phyloP scores from a whole-genome alignment of 1,140 invertebrate species.

The Saccostrea cuccullata region DNA sequence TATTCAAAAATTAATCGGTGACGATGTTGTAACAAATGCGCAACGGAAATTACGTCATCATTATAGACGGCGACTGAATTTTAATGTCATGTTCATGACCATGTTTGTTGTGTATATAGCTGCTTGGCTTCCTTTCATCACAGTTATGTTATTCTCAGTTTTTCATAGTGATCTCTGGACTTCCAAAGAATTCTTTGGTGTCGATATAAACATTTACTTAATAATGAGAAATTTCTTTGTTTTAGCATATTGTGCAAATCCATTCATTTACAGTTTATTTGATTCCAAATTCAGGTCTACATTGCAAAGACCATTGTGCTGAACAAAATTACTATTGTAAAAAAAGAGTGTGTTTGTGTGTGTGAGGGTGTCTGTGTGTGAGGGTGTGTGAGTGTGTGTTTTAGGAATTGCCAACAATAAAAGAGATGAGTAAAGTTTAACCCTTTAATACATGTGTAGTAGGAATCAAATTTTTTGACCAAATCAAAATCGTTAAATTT shows the following conservation, averaged over 20 bases:
- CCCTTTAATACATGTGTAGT: no score
- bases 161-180: background rate
- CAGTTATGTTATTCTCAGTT: background rate
- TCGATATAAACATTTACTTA: slow-evolving; percentile 1
- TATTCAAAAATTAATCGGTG: background rate
- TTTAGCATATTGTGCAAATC: slow-evolving; percentile 6
- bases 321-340: no score
- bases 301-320: background rate
- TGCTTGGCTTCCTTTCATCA: background rate
- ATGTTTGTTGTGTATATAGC: background rate
- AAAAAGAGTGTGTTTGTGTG: no score
- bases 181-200: background rate
- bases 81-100: background rate
- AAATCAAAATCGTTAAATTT: no score
- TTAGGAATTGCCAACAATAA: no score
- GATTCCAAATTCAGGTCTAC: background rate
- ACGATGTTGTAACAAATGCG: background rate
- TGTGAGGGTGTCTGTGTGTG: no score
- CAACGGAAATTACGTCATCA: background rate
- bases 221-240: background rate
- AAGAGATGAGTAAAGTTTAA: no score
- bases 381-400: no score
- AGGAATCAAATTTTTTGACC: no score
- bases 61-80: background rate
- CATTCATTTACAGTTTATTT: background rate